phyloP scores from a whole-genome alignment of 2,888 invertebrate genomes.

The Lycia hirtaria region DNA sequence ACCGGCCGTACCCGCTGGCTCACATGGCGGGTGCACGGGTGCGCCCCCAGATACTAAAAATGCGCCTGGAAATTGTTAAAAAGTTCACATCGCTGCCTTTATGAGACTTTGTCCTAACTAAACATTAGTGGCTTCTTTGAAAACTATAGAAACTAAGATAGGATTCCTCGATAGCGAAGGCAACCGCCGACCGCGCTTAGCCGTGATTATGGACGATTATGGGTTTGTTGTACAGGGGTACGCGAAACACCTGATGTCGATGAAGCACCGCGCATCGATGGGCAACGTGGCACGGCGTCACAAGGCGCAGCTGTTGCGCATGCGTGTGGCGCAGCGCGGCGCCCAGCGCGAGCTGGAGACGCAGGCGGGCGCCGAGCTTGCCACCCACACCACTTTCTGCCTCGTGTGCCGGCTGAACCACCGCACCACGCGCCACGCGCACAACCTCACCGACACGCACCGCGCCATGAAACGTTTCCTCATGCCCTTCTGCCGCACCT shows the following conservation, averaged over 20 bases:
- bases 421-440: slow-evolving; percentile 90
- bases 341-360: slow-evolving; percentile 92
- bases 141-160: too few relatives aligned
- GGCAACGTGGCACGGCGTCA: slow-evolving; percentile 90
- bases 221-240: slow-evolving; percentile 85
- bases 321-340: slow-evolving; percentile 92
- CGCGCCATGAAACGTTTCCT: slow-evolving; percentile 94
- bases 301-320: slow-evolving; percentile 89
- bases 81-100: too few relatives aligned
- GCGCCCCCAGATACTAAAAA: too few relatives aligned
- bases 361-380: slow-evolving; percentile 86
- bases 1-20: too few relatives aligned
- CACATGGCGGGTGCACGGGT: too few relatives aligned
- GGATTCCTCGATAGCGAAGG: too few relatives aligned
- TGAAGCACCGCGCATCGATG: slow-evolving; percentile 90
- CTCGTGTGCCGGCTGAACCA: slow-evolving; percentile 91
- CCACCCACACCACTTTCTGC: slow-evolving; percentile 88
- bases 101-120: too few relatives aligned
- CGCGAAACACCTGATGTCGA: slow-evolving; percentile 89
- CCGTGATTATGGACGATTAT: neutral
- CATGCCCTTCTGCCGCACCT: slow-evolving; percentile 92
- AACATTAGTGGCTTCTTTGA: too few relatives aligned
- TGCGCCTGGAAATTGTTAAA: too few relatives aligned
- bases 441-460: slow-evolving; percentile 92
- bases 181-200: too few relatives aligned